Percentiles rank a stretch among this genome's conserved stretches.
These are phyloP conservation scores for Galbula dea DNA, from an alignment of 2,113 vertebrate genomes.

Conservation along the genomic window DNA sequence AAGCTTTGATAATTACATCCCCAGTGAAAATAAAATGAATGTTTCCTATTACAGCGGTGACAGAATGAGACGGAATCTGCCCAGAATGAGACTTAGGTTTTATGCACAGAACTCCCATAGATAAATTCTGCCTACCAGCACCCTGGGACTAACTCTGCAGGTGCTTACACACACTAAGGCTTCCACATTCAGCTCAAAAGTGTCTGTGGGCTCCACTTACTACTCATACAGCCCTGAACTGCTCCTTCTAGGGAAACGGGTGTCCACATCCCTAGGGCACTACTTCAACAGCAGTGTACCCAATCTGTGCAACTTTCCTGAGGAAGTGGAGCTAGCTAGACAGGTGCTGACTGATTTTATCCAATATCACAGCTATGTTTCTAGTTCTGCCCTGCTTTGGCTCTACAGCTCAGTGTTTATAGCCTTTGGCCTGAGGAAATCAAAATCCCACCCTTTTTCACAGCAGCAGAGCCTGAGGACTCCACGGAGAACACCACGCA, in stretches of 20 bases:
- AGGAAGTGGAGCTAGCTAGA: not conserved
- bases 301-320: not conserved
- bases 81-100: not conserved
- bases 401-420: not conserved
- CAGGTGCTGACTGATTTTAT: not conserved
- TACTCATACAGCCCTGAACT: not conserved
- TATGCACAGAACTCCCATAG: not conserved
- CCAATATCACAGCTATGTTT: not conserved
- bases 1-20: not conserved
- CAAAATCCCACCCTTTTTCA: accelerated
- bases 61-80: not conserved
- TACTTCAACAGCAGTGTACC: not conserved
- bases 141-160: not conserved
- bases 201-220: not conserved
- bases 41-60: not conserved
- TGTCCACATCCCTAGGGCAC: accelerated
- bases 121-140: not conserved
- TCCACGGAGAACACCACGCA: accelerated
- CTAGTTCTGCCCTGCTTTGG: not conserved
- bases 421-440: not conserved
- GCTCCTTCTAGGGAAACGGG: not conserved
- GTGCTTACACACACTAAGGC: not conserved
- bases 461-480: not conserved
- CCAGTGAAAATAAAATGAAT: not conserved
- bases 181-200: not conserved